Percentiles rank a stretch among this genome's conserved stretches.
These are phyloP conservation scores for Morelia viridis DNA, from an alignment of 2,797 vertebrate species.

Conservation along the genomic window DNA sequence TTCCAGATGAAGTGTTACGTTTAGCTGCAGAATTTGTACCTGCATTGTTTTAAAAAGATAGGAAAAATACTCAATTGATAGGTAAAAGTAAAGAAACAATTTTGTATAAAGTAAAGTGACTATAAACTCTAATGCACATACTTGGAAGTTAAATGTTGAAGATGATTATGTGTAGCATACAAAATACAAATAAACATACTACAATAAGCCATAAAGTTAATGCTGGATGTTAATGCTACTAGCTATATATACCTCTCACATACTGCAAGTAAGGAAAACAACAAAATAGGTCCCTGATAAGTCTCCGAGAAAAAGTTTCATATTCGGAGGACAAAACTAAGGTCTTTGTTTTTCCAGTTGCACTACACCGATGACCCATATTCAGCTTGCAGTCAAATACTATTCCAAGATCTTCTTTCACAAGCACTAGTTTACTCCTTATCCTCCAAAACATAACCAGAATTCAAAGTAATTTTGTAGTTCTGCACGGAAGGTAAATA, in stretches of 20 bases:
- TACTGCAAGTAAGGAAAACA: not conserved
- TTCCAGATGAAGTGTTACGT: constrained; percentile 79
- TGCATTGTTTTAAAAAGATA: constrained; percentile 40
- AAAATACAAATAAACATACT: not conserved
- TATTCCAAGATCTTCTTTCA: not conserved
- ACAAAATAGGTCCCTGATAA: not conserved
- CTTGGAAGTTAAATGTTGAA: not conserved
- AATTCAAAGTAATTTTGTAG: not conserved
- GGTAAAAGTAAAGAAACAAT: not conserved
- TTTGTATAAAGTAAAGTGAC: not conserved
- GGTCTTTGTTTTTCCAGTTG: not conserved
- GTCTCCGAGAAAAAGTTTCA: not conserved
- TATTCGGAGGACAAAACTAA: not conserved
- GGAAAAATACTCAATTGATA: constrained; percentile 37
- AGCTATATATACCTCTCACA: not conserved
- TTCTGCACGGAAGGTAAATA: not conserved
- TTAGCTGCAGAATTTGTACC: constrained; percentile 78
- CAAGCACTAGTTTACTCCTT: not conserved
- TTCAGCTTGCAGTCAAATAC: not conserved
- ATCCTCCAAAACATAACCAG: not conserved
- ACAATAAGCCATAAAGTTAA: not conserved
- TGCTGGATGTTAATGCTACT: not conserved
- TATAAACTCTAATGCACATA: not conserved
- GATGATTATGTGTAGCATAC: not conserved
- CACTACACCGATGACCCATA: not conserved